phyloP scores from a whole-genome alignment of 2,888 invertebrate genomes.

The Celastrina argiolus region DNA sequence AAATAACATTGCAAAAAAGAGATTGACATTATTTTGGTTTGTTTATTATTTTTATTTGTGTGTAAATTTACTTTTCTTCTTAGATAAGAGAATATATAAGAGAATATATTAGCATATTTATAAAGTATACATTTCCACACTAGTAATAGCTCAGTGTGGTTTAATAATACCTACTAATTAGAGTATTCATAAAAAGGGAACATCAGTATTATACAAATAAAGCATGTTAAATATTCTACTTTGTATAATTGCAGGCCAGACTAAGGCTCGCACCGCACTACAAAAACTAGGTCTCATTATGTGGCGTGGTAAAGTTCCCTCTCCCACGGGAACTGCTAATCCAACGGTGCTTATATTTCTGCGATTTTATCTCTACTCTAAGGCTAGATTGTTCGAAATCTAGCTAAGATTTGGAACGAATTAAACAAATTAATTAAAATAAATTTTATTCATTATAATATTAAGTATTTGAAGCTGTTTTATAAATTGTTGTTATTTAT shows the following conservation, averaged over 20 bases:
- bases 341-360: conserved; percentile 10
- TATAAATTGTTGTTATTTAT: too few relatives aligned
- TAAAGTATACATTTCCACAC: too few relatives aligned
- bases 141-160: too few relatives aligned
- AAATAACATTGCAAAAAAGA: too few relatives aligned
- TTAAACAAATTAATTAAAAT: not conserved
- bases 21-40: too few relatives aligned
- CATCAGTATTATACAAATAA: not conserved
- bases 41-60: too few relatives aligned
- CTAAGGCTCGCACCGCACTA: not conserved
- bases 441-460: too few relatives aligned
- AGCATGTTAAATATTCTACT: not conserved
- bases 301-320: conserved; percentile 19
- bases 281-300: conserved; percentile 18
- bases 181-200: not conserved
- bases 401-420: not conserved
- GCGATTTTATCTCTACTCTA: not conserved
- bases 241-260: conserved; percentile 5
- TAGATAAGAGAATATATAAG: too few relatives aligned
- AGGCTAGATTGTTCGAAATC: too few relatives aligned
- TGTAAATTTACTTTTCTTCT: too few relatives aligned
- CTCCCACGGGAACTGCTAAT: conserved; percentile 19
- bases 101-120: too few relatives aligned
- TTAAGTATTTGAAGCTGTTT: too few relatives aligned
- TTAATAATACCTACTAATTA: not conserved